These are phyloP conservation scores for Nomada ferruginata DNA, from an alignment of 2,888 invertebrate species.

Conservation along the genomic window DNA sequence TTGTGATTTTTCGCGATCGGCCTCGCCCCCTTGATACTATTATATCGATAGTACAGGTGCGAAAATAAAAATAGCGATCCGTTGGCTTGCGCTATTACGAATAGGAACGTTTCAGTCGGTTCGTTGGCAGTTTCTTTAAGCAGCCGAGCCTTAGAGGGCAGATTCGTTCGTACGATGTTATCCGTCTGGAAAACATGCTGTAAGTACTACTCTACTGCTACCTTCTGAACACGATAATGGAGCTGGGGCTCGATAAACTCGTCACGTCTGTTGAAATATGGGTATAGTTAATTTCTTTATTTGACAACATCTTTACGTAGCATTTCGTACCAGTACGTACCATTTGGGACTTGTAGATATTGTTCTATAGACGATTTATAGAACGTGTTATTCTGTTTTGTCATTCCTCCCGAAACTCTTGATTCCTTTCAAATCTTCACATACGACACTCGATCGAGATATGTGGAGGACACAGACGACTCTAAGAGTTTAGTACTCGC, in stretches of 20 bases:
- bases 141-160: background rate
- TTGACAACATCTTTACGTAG: no score
- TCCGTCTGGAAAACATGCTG: constrained; percentile 73
- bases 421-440: background rate
- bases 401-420: no score
- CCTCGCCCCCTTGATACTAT: background rate
- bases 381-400: no score
- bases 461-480: background rate
- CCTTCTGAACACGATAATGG: background rate
- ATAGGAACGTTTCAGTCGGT: background rate
- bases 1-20: constrained; percentile 4
- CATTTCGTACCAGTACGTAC: no score
- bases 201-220: constrained; percentile 68
- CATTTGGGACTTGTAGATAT: no score
- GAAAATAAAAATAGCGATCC: background rate
- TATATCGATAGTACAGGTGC: background rate
- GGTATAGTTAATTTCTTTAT: no score
- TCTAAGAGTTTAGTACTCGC: background rate
- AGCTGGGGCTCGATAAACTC: background rate
- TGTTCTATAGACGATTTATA: no score
- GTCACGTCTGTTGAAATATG: background rate
- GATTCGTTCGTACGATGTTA: constrained; percentile 59
- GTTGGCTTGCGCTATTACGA: background rate
- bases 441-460: no score
- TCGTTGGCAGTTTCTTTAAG: background rate